Base-by-base conservation (phyloP, 2,797 vertebrate genomes). In the Ambastaia sidthimunki region DNA sequence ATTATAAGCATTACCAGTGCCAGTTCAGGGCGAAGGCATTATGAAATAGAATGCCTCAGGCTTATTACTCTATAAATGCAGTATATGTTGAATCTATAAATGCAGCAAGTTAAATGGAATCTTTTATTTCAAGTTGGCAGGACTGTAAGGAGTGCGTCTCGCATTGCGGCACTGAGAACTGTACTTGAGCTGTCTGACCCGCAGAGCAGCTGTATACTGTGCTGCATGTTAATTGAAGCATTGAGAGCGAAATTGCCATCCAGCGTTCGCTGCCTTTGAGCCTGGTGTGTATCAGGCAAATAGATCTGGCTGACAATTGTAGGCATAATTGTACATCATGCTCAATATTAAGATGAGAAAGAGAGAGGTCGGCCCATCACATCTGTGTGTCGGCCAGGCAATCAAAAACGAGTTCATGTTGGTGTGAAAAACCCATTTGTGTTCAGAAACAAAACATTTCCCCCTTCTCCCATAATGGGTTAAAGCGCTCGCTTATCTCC, bases 391-490 rank as follows among this genome's bases (percentile, higher is more conserved):
- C 83, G 60, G 67, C 80, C 77, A 87, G 76, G 85, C 84, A 92
- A 92, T 91, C 89, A 93, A 44, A 90, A 91, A 84, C n/a, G 82
- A 80, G 82, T 90, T 92, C 88, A 85, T 90, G 90, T 94, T 90
- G 83, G 89, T 92, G 91, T 94, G 89, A 90, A 93, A 94, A 95
- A 93, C 88, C 92, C 91, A 95, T 96, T 95, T 96, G 91, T 94
- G 93, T 94, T 94, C 90, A 92, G 70, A 95, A 95, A 94, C 92
- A 94, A 95, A 95, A 95, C 90, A 94, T 92, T 94, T 95, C 92
- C 92, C 90, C 71, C 76, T 70, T 74, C 81, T 90, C 89, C 93
- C 89, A 92, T 95, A 94, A 95, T 90, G 90, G 88, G 85, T 84
- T 92, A 87, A 91, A 92, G 91, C 90, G 88, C 87, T 87, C 80